Evolutionary conservation across 2,888 invertebrate genomes (phyloP), one percentile per base, ranked within the genome.

Genomic region (Cryptocephalus moraei): DNA sequence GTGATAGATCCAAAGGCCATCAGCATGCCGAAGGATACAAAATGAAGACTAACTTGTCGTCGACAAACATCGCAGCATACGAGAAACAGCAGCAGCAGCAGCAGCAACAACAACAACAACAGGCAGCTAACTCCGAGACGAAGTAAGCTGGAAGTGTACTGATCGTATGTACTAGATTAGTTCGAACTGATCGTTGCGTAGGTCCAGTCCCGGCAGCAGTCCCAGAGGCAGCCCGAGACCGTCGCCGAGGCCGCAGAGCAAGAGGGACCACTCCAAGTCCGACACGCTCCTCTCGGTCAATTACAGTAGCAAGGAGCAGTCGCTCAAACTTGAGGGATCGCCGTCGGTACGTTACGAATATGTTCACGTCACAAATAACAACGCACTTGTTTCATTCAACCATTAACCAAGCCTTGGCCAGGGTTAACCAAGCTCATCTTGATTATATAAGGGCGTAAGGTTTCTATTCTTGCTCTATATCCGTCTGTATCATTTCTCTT

Each of bases 151-250:
- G 22, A 22, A 6, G 3, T 4, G 22, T 40, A 14, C 32, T 8
- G 39, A 10, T 8, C 8, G 8, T 45, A 40, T 39, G 22, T 22
- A 22, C 3, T 22, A 22, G 22, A 22, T 2, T 22, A 22, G 22
- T 13, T 41, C 8, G 14, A 1, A 9, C 9, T 13, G 11, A 1
- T 11, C 8, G 14, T 14, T 47, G 52, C 51, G 43, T 52, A 70
- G 67, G 56, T 65, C 66, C 32, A 72, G 69, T 53, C 71, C 69
- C 39, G 63, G 62, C 53, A 62, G 68, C 42, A 76, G 74, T 58
- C 75, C 75, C 33, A 62, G 69, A 39, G 70, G 71, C 41, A 77
- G 75, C 52, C 76, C 76, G 34, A 70, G 70, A 57, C 71, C 74
- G 36, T 76, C 76, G 34, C 76, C 76, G n/a, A 69, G 69, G 49